Evolutionary conservation across 2,113 vertebrate genomes (phyloP), one percentile per base, ranked within the genome.

Genomic region (Propithecus coquereli): DNA sequence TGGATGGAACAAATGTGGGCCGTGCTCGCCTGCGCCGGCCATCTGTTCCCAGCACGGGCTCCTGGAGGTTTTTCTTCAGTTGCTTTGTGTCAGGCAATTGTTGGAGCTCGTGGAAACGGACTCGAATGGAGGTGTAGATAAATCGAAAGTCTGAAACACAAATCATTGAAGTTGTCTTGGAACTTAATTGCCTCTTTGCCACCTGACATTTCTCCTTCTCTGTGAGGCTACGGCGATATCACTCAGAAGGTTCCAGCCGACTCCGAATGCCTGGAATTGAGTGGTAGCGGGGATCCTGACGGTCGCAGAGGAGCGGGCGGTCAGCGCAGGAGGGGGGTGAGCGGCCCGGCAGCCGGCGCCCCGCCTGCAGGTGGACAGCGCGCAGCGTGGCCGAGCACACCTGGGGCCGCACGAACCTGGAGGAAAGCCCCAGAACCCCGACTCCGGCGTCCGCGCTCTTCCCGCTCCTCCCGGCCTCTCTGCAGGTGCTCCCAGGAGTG

Each of bases 1-100:
- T 66, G 77, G 77, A 83, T 77, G 68, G 97, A 95, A 90, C 82
- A 76, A 90, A 59, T 90, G 90, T 89, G 71, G 96, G 97, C 84
- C 32, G 40, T 11, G 91, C 76, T 82, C 50, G 18, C 80, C 14
- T 25, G 16, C 66, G 20, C 93, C 61, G 87, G 45, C 95, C 94
- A 91, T 96, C 94, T 93, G 93, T 13, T 91, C 95, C 96, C 74
- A 20, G 47, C 92, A 70, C 92, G 8, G 5, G 70, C 94, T 95
- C 84, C 32, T 30, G 82, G 87, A 92, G 96, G 22, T 20, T 89
- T 97, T 89, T 9, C 95, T 95, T 88, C 63, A 3, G 30, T 0
- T 25, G 71, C 66, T 70, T 25, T 68, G 91, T 82, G 18, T 17
- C 82, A 32, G 91, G 91, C 96, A 27, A 47, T 81, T 90, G 27